Evolutionary conservation across 37 sponge, comb jelly and placozoan species (phyloP), one percentile per base, ranked within the genome.

Genomic region (Cliona cf. orientalis): DNA sequence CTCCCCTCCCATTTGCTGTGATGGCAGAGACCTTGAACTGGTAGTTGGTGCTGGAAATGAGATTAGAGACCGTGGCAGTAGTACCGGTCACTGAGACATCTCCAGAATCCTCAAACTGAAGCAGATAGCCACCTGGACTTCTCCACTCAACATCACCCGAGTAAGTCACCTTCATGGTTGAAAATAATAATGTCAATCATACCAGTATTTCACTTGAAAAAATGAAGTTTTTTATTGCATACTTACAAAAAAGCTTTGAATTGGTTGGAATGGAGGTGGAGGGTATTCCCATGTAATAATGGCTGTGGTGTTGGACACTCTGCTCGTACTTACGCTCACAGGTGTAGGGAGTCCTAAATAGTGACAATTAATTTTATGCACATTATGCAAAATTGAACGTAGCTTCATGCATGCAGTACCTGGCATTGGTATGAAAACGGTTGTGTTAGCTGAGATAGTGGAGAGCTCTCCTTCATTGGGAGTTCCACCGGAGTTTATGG

Each of bases 91-190:
- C n/a, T 0, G 62, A 63, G 17, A 60, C 3, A 22, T 17, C 42
- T 39, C 64, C 64, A 12, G 59, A 32, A 40, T 79, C 66, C 12
- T 7, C 22, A 33, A 66, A 79, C 31, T 43, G 9, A 32, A 79
- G 23, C 3, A 67, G 55, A 31, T 45, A 23, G 7, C 67, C 55
- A 7, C 28, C 23, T 32, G 34, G 46, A 46, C 67, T 79, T 6
- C 44, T 19, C 46, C 67, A 37, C 2, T 79, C 67, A 4, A 79
- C 46, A 65, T 12, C 5, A 22, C 55, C 46, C 9, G 55, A n/a
- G 67, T 79, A 79, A 12, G 66, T 21, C 37, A 79, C 79, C 79
- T 79, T 53, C 32, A 56, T n/a, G n/a, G n/a, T n/a, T n/a, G n/a
- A n/a, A n/a, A n/a, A n/a, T n/a, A n/a, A n/a, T n/a, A n/a, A n/a